Evolutionary conservation across 2,888 invertebrate species (phyloP).

Genomic region (Hymenopus coronatus): DNA sequence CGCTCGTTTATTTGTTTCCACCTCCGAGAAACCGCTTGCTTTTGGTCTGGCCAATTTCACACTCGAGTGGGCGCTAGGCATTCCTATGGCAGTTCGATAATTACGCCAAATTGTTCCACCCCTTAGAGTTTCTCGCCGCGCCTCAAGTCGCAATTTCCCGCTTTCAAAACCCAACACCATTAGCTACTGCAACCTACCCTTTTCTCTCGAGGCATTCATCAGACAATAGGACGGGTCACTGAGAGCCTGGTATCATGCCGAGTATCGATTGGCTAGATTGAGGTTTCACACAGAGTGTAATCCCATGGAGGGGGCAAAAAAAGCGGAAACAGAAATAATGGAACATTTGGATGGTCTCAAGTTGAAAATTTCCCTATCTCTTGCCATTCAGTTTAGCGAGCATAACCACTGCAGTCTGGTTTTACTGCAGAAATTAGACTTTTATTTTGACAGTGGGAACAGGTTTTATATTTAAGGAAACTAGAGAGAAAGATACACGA

Average conservation of each 20-base stretch:
- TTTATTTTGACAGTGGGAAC: no score
- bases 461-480: no score
- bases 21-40: not conserved
- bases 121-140: not conserved
- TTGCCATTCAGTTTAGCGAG: not conserved
- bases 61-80: not conserved
- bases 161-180: not conserved
- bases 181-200: not conserved
- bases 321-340: not conserved
- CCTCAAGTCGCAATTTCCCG: not conserved
- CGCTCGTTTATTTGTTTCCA: not conserved
- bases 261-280: not conserved
- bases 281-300: not conserved
- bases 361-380: not conserved
- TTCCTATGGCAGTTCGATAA: slow-evolving; percentile 5
- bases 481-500: no score
- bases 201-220: not conserved
- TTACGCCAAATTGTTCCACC: not conserved
- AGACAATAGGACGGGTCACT: not conserved
- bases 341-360: not conserved
- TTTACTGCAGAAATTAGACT: no score
- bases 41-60: not conserved
- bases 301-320: not conserved
- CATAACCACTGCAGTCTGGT: not conserved
- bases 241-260: not conserved